phyloP scores from a whole-genome alignment of 92 coral and sea anemone genomes.

The Diadumene lineata region DNA sequence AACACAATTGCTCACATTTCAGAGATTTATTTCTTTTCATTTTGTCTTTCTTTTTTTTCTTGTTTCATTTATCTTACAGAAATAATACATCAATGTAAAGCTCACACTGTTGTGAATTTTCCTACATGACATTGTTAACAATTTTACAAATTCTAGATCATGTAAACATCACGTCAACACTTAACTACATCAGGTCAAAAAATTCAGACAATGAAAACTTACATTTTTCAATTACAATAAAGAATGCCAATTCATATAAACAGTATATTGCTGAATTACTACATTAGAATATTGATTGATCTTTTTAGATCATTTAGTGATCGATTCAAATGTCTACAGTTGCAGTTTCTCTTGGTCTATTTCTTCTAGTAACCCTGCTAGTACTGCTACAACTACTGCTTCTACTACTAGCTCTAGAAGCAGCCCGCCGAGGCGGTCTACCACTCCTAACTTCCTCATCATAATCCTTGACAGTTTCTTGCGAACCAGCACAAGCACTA shows the following conservation, averaged over 20 bases:
- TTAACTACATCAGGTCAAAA: no score
- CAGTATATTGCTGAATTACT: no score
- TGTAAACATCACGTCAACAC: background rate
- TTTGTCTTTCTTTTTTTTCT: background rate
- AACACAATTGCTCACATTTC: conserved; percentile 36
- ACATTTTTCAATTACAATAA: no score
- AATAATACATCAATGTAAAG: conserved; percentile 5
- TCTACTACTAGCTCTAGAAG: conserved; percentile 51
- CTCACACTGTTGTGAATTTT: background rate
- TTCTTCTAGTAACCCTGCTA: conserved; percentile 52
- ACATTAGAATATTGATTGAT: background rate
- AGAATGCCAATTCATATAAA: no score
- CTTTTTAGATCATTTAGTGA: background rate
- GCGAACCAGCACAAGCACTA: conserved; percentile 62
- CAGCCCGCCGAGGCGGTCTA: conserved; percentile 12
- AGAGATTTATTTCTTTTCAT: conserved; percentile 19
- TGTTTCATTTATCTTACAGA: conserved; percentile 24
- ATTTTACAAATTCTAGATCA: background rate
- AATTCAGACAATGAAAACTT: no score
- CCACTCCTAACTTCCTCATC: conserved; percentile 11
- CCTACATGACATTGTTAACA: background rate
- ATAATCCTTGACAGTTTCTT: conserved; percentile 23
- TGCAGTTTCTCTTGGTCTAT: conserved; percentile 32
- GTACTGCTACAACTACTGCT: conserved; percentile 80
- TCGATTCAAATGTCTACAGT: background rate